Conservation (phyloP, 2,797 vertebrate species). For the Potorous gilbertii region DNA sequence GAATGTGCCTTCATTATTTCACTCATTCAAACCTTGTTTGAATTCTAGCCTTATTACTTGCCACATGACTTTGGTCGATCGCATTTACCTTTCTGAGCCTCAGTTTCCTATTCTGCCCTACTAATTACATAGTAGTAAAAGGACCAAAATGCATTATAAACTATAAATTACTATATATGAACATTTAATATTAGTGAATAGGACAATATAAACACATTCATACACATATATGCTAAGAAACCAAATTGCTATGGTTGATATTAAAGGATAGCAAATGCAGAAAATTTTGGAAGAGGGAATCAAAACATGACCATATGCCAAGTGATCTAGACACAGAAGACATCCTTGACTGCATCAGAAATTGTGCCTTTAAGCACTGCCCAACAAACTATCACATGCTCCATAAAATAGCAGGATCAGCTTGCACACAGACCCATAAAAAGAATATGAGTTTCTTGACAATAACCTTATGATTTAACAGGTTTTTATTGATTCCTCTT, state of each 20-base stretch:
- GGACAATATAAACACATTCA: background rate
- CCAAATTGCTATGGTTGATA: background rate
- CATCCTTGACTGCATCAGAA: background rate
- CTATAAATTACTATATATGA: background rate
- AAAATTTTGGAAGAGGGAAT: background rate
- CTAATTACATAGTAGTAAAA: background rate
- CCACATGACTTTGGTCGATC: background rate
- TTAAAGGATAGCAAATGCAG: background rate
- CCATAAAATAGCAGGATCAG: background rate
- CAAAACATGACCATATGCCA: background rate
- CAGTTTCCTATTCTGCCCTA: background rate
- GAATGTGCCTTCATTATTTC: background rate
- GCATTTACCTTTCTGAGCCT: background rate
- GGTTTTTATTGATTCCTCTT: background rate
- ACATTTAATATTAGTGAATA: background rate
- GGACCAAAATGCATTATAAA: background rate
- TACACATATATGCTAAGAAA: background rate
- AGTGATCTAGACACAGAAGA: background rate
- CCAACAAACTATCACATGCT: background rate
- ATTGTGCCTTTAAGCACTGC: background rate
- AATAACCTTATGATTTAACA: background rate
- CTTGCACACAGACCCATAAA: conserved; percentile 17
- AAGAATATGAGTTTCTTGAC: conserved; percentile 23
- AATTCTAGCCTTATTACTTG: background rate
- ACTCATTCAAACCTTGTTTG: background rate